Evolutionary conservation across 2,888 invertebrate genomes (phyloP).

Genomic region (Parascotia fuliginaria): DNA sequence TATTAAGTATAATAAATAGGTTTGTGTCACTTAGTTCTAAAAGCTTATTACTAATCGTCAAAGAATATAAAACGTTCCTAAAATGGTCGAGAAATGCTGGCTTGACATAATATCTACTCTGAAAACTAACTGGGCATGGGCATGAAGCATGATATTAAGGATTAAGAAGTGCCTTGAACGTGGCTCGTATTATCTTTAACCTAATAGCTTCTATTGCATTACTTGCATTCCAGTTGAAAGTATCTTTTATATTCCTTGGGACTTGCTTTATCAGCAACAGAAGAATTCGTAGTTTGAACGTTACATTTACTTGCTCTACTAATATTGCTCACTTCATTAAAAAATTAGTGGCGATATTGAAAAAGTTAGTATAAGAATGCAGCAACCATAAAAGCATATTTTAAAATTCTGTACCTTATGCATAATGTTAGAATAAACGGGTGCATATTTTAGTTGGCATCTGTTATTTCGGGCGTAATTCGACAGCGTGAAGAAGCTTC

Average conservation of each 20-base stretch:
- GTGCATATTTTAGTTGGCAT: conserved; percentile 24
- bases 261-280: neutral
- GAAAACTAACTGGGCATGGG: conserved; percentile 14
- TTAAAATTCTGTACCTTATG: conserved; percentile 23
- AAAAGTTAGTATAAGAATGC: conserved; percentile 5
- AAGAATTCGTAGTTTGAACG: neutral
- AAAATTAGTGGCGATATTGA: neutral
- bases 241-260: neutral
- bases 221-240: conserved; percentile 15
- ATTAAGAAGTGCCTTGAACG: conserved; percentile 25
- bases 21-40: neutral
- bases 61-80: conserved; percentile 12
- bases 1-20: neutral
- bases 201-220: conserved; percentile 23
- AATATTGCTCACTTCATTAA: neutral
- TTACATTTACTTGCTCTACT: neutral
- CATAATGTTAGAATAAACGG: conserved; percentile 18
- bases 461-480: conserved; percentile 12
- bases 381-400: conserved; percentile 12
- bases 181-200: conserved; percentile 21
- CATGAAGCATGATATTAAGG: conserved; percentile 22
- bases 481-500: conserved; percentile 30
- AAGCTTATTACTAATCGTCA: conserved; percentile 8
- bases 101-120: conserved; percentile 19
- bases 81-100: conserved; percentile 9